phyloP scores from a whole-genome alignment of 1,140 invertebrate genomes.

The Zaprionus tsacasi region DNA sequence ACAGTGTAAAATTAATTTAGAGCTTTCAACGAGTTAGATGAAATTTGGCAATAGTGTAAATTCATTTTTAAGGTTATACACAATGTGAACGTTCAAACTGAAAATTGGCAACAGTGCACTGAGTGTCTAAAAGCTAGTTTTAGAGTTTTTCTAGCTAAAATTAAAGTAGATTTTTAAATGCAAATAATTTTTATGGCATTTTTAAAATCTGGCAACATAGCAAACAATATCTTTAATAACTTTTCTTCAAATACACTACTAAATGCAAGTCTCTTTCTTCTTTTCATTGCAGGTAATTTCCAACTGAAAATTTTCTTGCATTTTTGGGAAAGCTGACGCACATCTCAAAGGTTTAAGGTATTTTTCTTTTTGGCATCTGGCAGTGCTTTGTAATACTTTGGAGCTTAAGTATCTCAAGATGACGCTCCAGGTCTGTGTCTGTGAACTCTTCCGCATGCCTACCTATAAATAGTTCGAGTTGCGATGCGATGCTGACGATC shows the following conservation, averaged over 20 bases:
- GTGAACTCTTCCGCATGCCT: conserved; percentile 48
- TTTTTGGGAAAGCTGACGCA: neutral
- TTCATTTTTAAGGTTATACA: no score
- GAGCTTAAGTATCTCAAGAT: neutral
- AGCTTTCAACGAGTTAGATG: no score
- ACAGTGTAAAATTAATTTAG: neutral
- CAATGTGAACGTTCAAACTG: no score
- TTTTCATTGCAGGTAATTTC: conserved; percentile 37
- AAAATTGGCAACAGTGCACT: no score
- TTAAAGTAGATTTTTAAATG: no score
- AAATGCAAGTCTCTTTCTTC: neutral
- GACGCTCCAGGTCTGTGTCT: neutral
- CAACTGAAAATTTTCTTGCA: neutral
- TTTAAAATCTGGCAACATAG: neutral
- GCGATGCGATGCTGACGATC: conserved; percentile 32
- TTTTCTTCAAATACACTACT: neutral
- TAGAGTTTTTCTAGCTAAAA: no score
- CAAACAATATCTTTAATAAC: neutral
- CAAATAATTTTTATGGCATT: no score
- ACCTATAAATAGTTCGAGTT: conserved; percentile 25
- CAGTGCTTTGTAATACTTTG: conserved; percentile 13
- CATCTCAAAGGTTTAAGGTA: neutral
- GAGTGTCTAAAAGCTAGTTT: no score
- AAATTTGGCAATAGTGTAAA: no score
- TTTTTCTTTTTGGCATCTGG: conserved; percentile 6